Base-by-base conservation (phyloP, 2,113 vertebrate genomes). In the Salvator merianae region DNA sequence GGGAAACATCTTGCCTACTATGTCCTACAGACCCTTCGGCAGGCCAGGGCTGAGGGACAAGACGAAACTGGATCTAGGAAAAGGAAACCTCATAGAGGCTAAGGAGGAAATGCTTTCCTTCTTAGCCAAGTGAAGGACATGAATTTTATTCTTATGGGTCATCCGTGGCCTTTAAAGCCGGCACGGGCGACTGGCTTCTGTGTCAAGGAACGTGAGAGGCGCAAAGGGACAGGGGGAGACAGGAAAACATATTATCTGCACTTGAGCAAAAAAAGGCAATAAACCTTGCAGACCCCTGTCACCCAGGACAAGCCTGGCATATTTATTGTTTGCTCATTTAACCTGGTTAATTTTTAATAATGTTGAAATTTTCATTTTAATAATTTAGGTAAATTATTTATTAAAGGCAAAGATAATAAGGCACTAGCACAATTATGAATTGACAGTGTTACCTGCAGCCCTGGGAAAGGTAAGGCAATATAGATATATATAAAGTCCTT, bases 361-460 rank as follows among this genome's bases (percentile, higher is more conserved):
- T 96, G 95, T 96, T 96, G 96, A 95, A 93, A 96, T 96, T 96
- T 96, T 95, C 93, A 91, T 96, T 96, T 96, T 95, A 96, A 96
- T 96, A 96, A 96, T 96, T 95, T 93, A 96, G 87, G 93, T 96
- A 95, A 95, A 95, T 96, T 96, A 96, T 96, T 96, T 96, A 96
- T 96, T 94, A 94, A 96, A 93, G 91, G 77, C 13, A 88, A 69
- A 93, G 93, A 94, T 94, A 95, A 95, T 75, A 75, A 95, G 90
- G 92, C 92, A 94, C 93, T 93, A 91, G 91, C 92, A 90, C 94
- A 95, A 94, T 95, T 95, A 96, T 93, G 94, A 95, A 93, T 84
- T 69, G 87, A 94, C 93, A 93, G 94, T 93, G 94, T 94, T 94
- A 95, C 96, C 95, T 95, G 87, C 85, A 69, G 91, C 69, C 94